Evolutionary conservation across 2,888 invertebrate species (phyloP), one percentile per base, ranked within the genome.

Genomic region (Tenthredo mesomela): DNA sequence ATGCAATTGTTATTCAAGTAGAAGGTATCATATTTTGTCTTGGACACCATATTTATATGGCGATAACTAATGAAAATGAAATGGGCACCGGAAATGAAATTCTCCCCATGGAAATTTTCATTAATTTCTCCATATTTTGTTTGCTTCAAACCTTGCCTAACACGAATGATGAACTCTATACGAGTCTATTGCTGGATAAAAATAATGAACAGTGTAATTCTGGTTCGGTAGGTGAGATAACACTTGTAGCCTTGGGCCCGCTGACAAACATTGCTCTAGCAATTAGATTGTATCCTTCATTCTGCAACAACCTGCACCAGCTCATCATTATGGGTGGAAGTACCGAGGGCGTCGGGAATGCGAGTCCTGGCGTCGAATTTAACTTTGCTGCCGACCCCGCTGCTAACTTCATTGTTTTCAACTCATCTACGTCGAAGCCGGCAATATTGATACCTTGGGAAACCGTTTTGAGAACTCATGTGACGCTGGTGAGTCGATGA

Each of bases 321-420:
- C 86, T 94, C 12, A 88, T 91, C 7, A 87, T 93, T 54, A 89
- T 94, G 90, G 94, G 94, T 18, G 91, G 92, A 2, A 91, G 89
- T 65, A 89, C 92, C 0, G 87, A 89, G 40, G 92, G 92, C 43
- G 50, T 88, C 7, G 94, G 94, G 15, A 93, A 94, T 84, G 86
- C 88, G 7, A 87, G 88, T 0, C 91, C 93, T 1, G 90, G 93
- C 18, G 93, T 94, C 0, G 96, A 96, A 89, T 96, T 94, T 89
- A 96, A 96, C 90, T 95, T 96, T 87, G 89, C 90, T 83, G 91
- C 91, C 84, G 96, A 96, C 90, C 95, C 96, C 0, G 95, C 95
- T 87, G 94, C 95, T 3, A 95, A 95, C 33, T 92, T 92, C 54
- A 94, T 95, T 37, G 94, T 95, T 0, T 89, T 96, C 10, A 93